Percentiles rank a stretch among this genome's conserved stretches.
These are phyloP conservation scores for Pararge aegeria DNA, from an alignment of 1,140 invertebrate genomes.

Conservation along the genomic window DNA sequence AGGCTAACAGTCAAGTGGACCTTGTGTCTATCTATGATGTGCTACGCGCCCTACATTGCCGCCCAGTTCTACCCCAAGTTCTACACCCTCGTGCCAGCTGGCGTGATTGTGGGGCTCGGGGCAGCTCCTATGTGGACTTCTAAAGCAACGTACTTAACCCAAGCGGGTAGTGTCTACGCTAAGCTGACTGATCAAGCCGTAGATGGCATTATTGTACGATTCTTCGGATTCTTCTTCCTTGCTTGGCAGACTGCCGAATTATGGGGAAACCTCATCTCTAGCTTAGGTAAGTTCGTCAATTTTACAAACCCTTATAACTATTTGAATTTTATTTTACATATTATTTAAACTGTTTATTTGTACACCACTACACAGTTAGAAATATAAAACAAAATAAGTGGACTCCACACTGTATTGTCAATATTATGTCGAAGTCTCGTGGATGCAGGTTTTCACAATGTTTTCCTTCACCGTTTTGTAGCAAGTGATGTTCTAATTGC, in stretches of 20 bases:
- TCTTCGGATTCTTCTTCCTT: constrained; percentile 99
- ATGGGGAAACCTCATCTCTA: constrained; percentile 98
- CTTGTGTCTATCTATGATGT: constrained; percentile 92
- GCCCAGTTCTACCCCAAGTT: constrained; percentile 95
- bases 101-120: constrained; percentile 92
- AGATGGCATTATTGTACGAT: constrained; percentile 94
- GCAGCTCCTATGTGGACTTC: constrained; percentile 98
- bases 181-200: constrained; percentile 92
- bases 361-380: too few relatives aligned
- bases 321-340: too few relatives aligned
- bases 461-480: too few relatives aligned
- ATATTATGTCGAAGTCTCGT: too few relatives aligned
- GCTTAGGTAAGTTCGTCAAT: constrained; percentile 85
- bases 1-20: constrained; percentile 97
- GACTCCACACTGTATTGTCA: too few relatives aligned
- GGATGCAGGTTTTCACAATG: too few relatives aligned
- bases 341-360: too few relatives aligned
- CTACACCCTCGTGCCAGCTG: constrained; percentile 95
- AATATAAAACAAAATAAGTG: too few relatives aligned
- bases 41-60: constrained; percentile 96
- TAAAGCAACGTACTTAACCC: constrained; percentile 96
- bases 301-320: background rate
- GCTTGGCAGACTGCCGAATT: constrained; percentile 97
- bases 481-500: too few relatives aligned
- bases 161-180: constrained; percentile 93